Evolutionary conservation across 2,888 invertebrate genomes (phyloP), one percentile per base, ranked within the genome.

Genomic region (Stomorhina lunata): DNA sequence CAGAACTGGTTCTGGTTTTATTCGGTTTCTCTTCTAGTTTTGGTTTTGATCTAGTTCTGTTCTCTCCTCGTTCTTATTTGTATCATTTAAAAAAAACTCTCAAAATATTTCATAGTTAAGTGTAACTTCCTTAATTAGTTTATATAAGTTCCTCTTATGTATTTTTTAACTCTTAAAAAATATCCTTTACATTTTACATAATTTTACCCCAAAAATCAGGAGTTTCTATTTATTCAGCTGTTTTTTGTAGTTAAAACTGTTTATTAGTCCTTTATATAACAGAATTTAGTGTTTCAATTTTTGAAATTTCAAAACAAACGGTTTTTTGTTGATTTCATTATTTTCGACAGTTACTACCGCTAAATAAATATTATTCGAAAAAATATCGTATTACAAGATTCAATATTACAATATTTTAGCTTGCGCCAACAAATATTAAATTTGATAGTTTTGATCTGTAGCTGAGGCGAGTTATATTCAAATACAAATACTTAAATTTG

Each of bases 361-460:
- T 86, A 86, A 85, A 85, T 83, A 85, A 88, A 87, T 84, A 85
- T 63, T 66, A 34, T 65, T 75, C 84, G 85, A 84, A 53, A 89
- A 88, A 88, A 87, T 89, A 89, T 88, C 88, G 76, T 83, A 85
- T 88, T 88, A 86, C 88, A 80, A 76, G 65, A 83, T 73, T 29
- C 25, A 73, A 34, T 68, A 15, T 48, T 73, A 53, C 50, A 69
- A 17, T 34, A 82, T 73, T 72, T 76, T 76, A 80, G 76, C 83
- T 66, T 72, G 77, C 50, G 83, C 72, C 80, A 83, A 73, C 63
- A 78, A 81, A 77, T 77, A 61, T 66, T 65, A 55, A 73, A 73
- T 73, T 73, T 57, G 43, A 78, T 77, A 81, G 73, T 73, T 81
- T 81, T 75, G 17, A 17, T 61, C 9, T 72, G 48, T 65, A n/a